These are phyloP conservation scores for Australoheros facetus DNA, from an alignment of 2,797 vertebrate genomes.

Conservation along the genomic window DNA sequence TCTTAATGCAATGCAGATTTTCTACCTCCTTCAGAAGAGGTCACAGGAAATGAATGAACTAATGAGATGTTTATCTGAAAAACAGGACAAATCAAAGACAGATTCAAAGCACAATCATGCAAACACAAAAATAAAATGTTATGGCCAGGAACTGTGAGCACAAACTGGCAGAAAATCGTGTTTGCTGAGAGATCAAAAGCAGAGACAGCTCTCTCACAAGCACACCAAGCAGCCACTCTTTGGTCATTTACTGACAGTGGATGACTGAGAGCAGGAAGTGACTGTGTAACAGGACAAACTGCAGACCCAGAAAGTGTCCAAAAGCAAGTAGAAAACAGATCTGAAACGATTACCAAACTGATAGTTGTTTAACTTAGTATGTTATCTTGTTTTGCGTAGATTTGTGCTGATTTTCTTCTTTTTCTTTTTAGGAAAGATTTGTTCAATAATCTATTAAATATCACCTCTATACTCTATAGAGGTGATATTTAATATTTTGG, in stretches of 20 bases:
- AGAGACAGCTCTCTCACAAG: neutral
- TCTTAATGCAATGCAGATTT: neutral
- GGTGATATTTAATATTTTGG: no score
- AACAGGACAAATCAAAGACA: neutral
- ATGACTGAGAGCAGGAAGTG: neutral
- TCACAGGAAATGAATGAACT: neutral
- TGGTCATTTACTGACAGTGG: conserved; percentile 4
- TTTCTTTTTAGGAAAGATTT: neutral
- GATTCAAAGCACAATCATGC: neutral
- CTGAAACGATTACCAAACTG: neutral
- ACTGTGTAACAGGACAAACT: neutral
- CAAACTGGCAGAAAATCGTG: neutral
- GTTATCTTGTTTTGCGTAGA: neutral
- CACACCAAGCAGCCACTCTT: neutral
- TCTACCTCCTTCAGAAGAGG: neutral
- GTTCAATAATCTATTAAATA: neutral
- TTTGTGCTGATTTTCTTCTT: rapidly evolving
- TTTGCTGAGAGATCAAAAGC: neutral
- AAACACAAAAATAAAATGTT: neutral
- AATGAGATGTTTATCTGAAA: neutral
- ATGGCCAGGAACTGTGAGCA: neutral
- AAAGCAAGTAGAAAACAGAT: neutral
- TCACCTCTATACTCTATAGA: neutral
- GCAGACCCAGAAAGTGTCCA: neutral
- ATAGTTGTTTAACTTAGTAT: neutral